Base-by-base conservation (phyloP, 2,888 invertebrate species). In the Lydus trimaculatus region DNA sequence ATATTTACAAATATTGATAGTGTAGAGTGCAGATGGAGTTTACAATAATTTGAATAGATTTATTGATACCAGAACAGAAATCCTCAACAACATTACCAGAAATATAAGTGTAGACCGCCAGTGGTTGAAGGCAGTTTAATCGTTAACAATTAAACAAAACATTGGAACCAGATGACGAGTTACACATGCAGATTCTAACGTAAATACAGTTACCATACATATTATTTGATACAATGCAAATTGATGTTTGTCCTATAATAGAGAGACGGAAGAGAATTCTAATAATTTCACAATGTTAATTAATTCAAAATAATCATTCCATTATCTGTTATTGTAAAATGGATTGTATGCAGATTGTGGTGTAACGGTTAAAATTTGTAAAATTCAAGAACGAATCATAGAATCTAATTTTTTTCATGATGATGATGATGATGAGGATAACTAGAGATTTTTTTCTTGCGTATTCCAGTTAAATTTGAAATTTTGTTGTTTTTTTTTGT, bases 251-350 rank as follows among this genome's bases (percentile, higher is more conserved):
- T 58, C 59, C 62, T 67, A n/a, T 43, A n/a, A 71, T 72, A 73
- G 58, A 43, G 64, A 70, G 61, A 64, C 20, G 20, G 64, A 68
- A 66, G 61, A 67, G 70, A 61, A 71, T 72, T 76, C 76, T 78
- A 78, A 79, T 79, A 79, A 79, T 79, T 78, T 79, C 77, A 73
- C 75, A 75, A 76, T 72, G 75, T 72, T 79, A 79, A 79, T 79
- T 79, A 79, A 79, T 79, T 79, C 79, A 79, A 79, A 79, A 79
- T 79, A n/a, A 79, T 78, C 74, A 71, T 75, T 74, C 68, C 71
- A 73, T 72, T 76, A 73, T 72, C 72, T 66, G 63, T 66, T 72
- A n/a, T n/a, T n/a, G 68, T 59, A 43, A 69, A 73, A 72, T 76
- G 69, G 69, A 71, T 74, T 71, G 65, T 69, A 64, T 48, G 48